A percentile compares a stretch with the other conserved stretches of the same genome.
phyloP scores from a whole-genome alignment of 2,797 vertebrate species.

The Glyptemys insculpta region DNA sequence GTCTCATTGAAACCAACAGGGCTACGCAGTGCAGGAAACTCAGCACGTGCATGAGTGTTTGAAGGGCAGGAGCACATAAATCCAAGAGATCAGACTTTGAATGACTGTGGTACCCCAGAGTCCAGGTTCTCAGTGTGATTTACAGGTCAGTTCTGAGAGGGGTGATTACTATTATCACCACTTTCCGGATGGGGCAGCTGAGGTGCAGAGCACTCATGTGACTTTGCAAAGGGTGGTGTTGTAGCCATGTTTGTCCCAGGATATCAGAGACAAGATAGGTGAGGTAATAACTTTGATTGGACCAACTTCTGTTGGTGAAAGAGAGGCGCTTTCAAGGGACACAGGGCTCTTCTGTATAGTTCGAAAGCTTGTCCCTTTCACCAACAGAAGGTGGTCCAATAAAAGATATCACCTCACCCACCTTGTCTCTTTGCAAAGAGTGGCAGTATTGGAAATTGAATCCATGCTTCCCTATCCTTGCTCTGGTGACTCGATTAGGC shows the following conservation, averaged over 20 bases:
- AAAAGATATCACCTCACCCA: too few species aligned
- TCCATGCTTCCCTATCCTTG: not conserved
- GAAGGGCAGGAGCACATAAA: too few species aligned
- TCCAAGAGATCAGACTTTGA: not conserved
- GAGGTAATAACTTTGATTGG: too few species aligned
- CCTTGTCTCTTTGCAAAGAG: not conserved
- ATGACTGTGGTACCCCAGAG: not conserved
- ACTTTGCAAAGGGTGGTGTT: not conserved
- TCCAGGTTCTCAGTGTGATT: not conserved
- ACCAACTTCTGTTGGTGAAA: too few species aligned
- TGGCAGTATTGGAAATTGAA: not conserved
- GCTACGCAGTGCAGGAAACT: too few species aligned
- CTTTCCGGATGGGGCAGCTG: not conserved
- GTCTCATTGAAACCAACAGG: not conserved
- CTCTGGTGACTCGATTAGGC: not conserved
- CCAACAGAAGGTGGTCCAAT: too few species aligned
- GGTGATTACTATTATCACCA: not conserved
- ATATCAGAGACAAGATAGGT: too few species aligned
- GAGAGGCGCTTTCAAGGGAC: too few species aligned
- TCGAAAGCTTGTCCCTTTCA: too few species aligned
- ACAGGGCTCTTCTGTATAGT: too few species aligned
- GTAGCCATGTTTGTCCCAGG: too few species aligned
- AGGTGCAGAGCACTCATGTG: fast-evolving
- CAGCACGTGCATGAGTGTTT: too few species aligned
- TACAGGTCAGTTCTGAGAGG: not conserved